Conservation (phyloP, 2,888 invertebrate species). For the Allophyes oxyacanthae region DNA sequence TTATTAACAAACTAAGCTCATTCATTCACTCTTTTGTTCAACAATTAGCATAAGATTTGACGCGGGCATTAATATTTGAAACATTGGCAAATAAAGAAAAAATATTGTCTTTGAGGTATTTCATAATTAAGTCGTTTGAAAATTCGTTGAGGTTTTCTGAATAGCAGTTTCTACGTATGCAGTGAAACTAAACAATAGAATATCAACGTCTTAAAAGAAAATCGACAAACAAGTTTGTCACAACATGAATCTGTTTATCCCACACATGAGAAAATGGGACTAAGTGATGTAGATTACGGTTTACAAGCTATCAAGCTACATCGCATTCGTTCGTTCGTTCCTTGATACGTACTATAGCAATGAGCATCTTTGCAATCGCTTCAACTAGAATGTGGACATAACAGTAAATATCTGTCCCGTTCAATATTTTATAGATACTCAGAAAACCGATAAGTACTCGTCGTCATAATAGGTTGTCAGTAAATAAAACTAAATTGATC, state of each 20-base stretch:
- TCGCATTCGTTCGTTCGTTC: too few species aligned
- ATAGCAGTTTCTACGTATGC: too few species aligned
- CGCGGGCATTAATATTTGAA: too few species aligned
- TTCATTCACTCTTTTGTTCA: too few species aligned
- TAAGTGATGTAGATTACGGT: slow-evolving; percentile 17
- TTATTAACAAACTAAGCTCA: neutral
- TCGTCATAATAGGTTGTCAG: slow-evolving; percentile 27
- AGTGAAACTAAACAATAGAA: too few species aligned
- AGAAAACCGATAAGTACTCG: slow-evolving; percentile 15
- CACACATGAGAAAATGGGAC: slow-evolving; percentile 18
- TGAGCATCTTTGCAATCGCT: slow-evolving; percentile 8
- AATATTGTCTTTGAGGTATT: too few species aligned
- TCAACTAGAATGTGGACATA: slow-evolving; percentile 12
- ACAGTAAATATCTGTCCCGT: slow-evolving; percentile 1
- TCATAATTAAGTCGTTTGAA: too few species aligned
- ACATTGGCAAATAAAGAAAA: too few species aligned
- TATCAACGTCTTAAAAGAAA: neutral
- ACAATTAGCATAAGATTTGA: too few species aligned
- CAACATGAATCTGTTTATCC: slow-evolving; percentile 12
- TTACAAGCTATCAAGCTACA: slow-evolving; percentile 26
- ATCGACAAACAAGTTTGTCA: neutral
- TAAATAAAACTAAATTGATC: slow-evolving; percentile 45
- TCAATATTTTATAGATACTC: slow-evolving; percentile 8
- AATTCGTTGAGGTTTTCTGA: too few species aligned
- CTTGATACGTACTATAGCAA: neutral